A percentile compares a stretch with the other conserved stretches of the same genome.
These are phyloP conservation scores for Trinectes maculatus DNA, from an alignment of 2,113 vertebrate species.

Conservation along the genomic window DNA sequence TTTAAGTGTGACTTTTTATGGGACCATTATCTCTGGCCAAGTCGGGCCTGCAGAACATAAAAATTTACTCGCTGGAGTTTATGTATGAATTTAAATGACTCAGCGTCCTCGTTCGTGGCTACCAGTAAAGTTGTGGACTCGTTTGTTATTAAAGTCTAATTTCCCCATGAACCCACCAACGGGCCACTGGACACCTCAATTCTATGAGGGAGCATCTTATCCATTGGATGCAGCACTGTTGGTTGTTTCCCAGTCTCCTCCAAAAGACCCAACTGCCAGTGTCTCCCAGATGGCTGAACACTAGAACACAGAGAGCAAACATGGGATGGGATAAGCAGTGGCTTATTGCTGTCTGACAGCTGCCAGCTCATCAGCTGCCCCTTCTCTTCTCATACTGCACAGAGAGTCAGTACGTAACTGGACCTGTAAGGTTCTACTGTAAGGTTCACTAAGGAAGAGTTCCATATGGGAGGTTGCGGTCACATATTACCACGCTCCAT, in stretches of 20 bases:
- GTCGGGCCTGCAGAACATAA: conserved; percentile 17
- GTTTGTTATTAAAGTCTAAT: conserved; percentile 27
- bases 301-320: conserved; percentile 45
- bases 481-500: too few relatives aligned
- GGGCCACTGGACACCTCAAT: conserved; percentile 5
- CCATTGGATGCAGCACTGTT: conserved; percentile 29
- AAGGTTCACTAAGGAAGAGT: neutral
- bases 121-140: conserved; percentile 32
- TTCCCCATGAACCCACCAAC: conserved; percentile 2
- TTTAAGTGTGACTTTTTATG: conserved; percentile 55
- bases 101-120: neutral
- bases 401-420: neutral
- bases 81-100: conserved; percentile 48
- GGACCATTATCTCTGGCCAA: conserved; percentile 31
- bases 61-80: conserved; percentile 42
- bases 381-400: conserved; percentile 42
- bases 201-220: conserved; percentile 19
- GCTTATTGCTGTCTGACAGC: conserved; percentile 73
- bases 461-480: neutral
- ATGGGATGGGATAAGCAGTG: conserved; percentile 57
- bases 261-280: conserved; percentile 44
- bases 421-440: too few relatives aligned
- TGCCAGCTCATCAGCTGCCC: conserved; percentile 66
- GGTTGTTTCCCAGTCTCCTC: conserved; percentile 45
- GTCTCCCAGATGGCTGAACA: conserved; percentile 59